These are phyloP conservation scores for Chlorodrepanis virens DNA, from an alignment of 2,113 vertebrate genomes.

Conservation along the genomic window DNA sequence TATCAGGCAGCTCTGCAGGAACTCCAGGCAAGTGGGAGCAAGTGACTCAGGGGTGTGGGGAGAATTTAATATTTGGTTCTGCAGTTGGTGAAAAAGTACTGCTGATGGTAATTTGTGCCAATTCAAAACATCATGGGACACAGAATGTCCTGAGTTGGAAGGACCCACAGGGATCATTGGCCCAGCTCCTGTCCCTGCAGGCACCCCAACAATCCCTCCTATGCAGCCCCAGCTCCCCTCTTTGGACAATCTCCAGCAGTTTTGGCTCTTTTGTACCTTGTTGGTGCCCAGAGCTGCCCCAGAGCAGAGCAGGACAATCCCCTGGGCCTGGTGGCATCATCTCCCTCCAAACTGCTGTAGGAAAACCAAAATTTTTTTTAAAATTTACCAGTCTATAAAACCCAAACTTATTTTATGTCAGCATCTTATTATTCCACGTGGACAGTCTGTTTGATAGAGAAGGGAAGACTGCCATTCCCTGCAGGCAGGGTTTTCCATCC, in stretches of 20 bases:
- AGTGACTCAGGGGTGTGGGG: fast-evolving
- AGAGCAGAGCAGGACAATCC: neutral
- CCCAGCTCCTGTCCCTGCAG: neutral
- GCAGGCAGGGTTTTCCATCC: neutral
- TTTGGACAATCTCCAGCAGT: neutral
- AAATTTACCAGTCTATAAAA: neutral
- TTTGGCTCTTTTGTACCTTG: neutral
- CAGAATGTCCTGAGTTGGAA: neutral
- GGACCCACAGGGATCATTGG: fast-evolving
- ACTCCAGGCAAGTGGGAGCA: neutral
- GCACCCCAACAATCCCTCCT: neutral
- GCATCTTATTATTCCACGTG: neutral
- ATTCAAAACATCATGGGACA: fast-evolving
- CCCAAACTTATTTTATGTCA: neutral
- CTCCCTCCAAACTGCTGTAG: neutral
- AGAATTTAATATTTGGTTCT: neutral
- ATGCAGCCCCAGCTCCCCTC: neutral
- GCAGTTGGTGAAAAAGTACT: neutral
- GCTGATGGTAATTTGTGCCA: neutral
- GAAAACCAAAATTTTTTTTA: neutral
- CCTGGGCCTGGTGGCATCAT: neutral
- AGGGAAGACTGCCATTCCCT: neutral
- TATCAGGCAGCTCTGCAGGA: neutral
- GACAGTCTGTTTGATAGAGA: neutral
- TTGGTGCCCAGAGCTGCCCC: neutral